phyloP scores from a whole-genome alignment of 2,113 vertebrate genomes.

The Desmodus rotundus region DNA sequence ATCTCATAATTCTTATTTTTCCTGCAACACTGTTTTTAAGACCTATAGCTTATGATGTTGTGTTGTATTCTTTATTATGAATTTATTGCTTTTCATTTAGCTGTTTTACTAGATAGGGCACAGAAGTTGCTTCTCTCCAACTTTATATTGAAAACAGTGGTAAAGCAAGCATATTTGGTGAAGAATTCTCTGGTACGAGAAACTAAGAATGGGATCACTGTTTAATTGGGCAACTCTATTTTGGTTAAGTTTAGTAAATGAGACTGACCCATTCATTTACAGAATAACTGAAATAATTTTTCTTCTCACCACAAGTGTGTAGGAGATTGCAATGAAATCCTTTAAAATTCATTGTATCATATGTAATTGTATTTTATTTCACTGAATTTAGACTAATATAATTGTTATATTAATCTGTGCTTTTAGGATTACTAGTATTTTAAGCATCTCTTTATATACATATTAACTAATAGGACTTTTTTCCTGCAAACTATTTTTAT shows the following conservation, averaged over 20 bases:
- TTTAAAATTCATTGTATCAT: neutral
- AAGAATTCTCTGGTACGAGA: neutral
- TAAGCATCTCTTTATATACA: neutral
- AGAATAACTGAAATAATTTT: neutral
- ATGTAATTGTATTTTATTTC: neutral
- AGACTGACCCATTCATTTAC: neutral
- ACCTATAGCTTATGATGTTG: neutral
- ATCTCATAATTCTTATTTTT: neutral
- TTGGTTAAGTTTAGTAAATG: neutral
- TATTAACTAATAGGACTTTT: neutral
- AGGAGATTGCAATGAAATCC: neutral
- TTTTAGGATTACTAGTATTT: neutral
- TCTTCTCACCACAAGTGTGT: neutral
- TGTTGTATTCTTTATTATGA: neutral
- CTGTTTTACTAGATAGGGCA: too few relatives aligned
- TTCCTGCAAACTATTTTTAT: neutral
- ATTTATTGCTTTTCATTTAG: neutral
- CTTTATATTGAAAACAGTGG: neutral
- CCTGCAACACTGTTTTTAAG: neutral
- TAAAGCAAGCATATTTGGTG: neutral
- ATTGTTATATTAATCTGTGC: neutral
- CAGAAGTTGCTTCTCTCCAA: neutral
- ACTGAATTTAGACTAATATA: neutral
- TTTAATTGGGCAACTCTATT: neutral
- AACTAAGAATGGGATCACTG: neutral